phyloP scores from a whole-genome alignment of 2,113 vertebrate genomes.

The Neodontobutis hainanensis region DNA sequence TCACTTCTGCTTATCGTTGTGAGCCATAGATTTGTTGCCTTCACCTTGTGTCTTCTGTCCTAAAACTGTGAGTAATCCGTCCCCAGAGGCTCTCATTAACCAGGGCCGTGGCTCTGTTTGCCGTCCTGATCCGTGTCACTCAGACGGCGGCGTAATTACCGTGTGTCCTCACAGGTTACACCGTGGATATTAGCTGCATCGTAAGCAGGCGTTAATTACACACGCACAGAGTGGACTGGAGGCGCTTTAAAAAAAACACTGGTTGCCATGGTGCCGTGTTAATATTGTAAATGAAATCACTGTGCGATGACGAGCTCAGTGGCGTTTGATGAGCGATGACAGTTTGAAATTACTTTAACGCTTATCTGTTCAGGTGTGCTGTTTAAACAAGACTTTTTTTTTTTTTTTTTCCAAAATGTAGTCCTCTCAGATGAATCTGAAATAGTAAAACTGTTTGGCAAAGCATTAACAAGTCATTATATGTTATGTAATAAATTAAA shows the following conservation, averaged over 20 bases:
- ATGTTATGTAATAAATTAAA: no score
- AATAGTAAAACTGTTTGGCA: no score
- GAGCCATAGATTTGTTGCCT: not conserved
- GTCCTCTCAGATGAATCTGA: no score
- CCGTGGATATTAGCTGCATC: constrained; percentile 46
- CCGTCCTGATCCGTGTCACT: constrained; percentile 65
- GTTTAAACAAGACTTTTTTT: no score
- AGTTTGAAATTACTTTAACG: constrained; percentile 66
- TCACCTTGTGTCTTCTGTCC: not conserved
- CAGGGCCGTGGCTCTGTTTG: constrained; percentile 56
- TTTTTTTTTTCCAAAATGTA: no score
- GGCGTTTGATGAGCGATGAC: constrained; percentile 57
- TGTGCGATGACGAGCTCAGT: constrained; percentile 51
- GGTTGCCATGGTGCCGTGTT: constrained; percentile 46
- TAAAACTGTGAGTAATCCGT: constrained; percentile 39
- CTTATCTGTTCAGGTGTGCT: constrained; percentile 53
- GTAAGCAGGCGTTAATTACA: constrained; percentile 69
- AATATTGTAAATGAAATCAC: constrained; percentile 62
- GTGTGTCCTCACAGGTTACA: constrained; percentile 50
- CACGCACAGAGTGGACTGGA: constrained; percentile 39
- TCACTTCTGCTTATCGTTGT: not conserved
- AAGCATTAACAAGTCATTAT: no score
- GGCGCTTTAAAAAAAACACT: constrained; percentile 15
- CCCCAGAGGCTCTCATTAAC: constrained; percentile 62
- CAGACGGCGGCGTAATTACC: constrained; percentile 47